These are phyloP conservation scores for Cyanoderma ruficeps DNA, from an alignment of 2,113 vertebrate species.

Conservation along the genomic window DNA sequence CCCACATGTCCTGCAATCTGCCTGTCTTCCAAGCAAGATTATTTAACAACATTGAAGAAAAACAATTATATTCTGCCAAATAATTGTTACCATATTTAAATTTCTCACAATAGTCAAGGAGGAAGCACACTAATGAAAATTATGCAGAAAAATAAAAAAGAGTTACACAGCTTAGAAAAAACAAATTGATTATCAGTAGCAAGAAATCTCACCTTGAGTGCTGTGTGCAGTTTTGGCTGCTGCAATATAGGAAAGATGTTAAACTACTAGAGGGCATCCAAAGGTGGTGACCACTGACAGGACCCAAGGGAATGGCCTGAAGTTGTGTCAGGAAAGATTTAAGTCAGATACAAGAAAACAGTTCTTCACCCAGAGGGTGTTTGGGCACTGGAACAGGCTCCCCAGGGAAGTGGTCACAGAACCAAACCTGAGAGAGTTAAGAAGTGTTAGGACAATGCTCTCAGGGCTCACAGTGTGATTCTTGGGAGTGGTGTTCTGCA, in stretches of 20 bases:
- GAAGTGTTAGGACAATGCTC: neutral
- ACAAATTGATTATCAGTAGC: neutral
- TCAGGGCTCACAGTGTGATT: neutral
- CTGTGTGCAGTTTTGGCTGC: neutral
- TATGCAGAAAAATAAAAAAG: neutral
- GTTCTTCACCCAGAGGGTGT: accelerated
- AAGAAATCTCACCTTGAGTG: neutral
- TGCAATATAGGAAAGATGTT: neutral
- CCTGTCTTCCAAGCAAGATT: neutral
- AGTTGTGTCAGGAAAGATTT: neutral
- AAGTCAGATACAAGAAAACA: neutral
- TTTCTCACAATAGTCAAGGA: neutral
- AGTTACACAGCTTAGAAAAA: neutral
- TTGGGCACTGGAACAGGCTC: neutral
- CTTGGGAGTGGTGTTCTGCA: too few species aligned
- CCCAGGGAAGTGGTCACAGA: neutral
- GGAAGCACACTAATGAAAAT: neutral
- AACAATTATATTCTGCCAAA: neutral
- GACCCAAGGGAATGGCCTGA: neutral
- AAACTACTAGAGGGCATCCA: neutral
- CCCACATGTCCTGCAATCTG: neutral
- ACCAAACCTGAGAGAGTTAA: neutral
- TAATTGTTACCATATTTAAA: neutral
- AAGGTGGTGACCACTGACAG: neutral
- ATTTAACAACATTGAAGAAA: neutral